These are phyloP conservation scores for Apodemia duryi DNA, from an alignment of 2,888 invertebrate genomes.

Conservation along the genomic window DNA sequence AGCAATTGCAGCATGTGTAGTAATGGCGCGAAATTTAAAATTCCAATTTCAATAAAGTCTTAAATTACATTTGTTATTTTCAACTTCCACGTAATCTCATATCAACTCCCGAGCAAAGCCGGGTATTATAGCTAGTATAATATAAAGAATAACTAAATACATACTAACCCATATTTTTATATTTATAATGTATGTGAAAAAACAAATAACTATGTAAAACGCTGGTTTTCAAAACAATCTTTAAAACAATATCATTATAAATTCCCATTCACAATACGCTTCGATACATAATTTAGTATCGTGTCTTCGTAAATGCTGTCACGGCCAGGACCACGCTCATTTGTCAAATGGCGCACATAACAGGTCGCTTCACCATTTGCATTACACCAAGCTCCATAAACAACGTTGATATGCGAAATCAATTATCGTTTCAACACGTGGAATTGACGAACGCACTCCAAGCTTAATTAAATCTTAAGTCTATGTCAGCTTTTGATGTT, in stretches of 20 bases:
- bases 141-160: too few species aligned
- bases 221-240: background rate
- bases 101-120: too few species aligned
- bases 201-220: too few species aligned
- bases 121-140: too few species aligned
- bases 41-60: too few species aligned
- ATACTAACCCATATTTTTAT: too few species aligned
- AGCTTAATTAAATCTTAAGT: constrained; percentile 19
- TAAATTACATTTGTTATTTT: too few species aligned
- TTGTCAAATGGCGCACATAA: constrained; percentile 24
- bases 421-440: constrained; percentile 42
- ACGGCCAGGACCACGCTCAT: constrained; percentile 25
- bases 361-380: constrained; percentile 18
- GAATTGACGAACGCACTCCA: background rate
- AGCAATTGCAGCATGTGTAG: too few species aligned
- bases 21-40: too few species aligned
- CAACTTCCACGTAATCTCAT: too few species aligned
- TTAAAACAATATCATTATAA: background rate
- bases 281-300: constrained; percentile 21
- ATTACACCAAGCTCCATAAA: constrained; percentile 19
- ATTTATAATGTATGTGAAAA: too few species aligned
- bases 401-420: constrained; percentile 24
- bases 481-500: background rate
- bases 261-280: constrained; percentile 11
- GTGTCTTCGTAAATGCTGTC: constrained; percentile 23